Evolutionary conservation across 2,888 invertebrate species (phyloP).

Genomic region (Spatulosminthurus flaviceps): DNA sequence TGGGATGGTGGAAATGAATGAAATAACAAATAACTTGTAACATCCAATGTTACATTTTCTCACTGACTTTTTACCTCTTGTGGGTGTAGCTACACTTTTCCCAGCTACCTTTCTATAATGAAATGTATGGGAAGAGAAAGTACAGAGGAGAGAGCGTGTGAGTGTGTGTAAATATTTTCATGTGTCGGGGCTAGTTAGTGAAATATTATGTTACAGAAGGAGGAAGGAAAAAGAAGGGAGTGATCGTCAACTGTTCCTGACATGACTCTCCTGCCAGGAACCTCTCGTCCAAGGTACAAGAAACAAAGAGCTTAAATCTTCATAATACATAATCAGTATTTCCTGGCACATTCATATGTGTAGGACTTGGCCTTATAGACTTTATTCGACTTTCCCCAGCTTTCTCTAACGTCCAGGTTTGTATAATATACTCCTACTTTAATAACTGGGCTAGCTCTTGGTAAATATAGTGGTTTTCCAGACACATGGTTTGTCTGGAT

Average conservation of each 20-base stretch:
- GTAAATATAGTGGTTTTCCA: background rate
- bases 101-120: too few species aligned
- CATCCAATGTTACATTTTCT: too few species aligned
- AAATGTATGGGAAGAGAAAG: too few species aligned
- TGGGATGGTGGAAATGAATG: too few species aligned
- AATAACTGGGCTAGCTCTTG: background rate
- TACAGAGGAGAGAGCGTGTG: too few species aligned
- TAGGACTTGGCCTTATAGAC: too few species aligned
- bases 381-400: background rate
- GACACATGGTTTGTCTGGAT: too few species aligned
- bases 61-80: too few species aligned
- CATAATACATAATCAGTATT: conserved; percentile 5
- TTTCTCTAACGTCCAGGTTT: background rate
- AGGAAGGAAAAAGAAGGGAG: background rate
- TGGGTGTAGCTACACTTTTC: too few species aligned
- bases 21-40: too few species aligned
- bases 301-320: conserved; percentile 9
- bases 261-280: background rate
- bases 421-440: background rate
- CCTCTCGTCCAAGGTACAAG: background rate
- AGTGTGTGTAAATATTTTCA: background rate
- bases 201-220: conserved; percentile 20
- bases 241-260: background rate
- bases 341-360: background rate
- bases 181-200: conserved; percentile 23